Evolutionary conservation across 2,888 invertebrate genomes (phyloP).

Genomic region (Parascotia fuliginaria): DNA sequence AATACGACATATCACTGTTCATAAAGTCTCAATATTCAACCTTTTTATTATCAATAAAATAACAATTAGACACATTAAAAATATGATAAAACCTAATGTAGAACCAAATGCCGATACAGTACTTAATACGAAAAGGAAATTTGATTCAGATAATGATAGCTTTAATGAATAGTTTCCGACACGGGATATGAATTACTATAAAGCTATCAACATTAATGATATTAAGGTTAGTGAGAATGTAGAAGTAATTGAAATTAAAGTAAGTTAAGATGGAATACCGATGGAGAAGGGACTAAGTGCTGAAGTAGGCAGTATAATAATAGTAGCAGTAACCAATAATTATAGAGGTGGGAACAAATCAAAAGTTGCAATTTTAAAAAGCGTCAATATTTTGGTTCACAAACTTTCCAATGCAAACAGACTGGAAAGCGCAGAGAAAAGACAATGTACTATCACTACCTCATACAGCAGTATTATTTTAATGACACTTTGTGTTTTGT

Average conservation of each 20-base stretch:
- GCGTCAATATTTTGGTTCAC: too few relatives aligned
- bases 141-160: slow-evolving; percentile 39
- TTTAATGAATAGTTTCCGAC: slow-evolving; percentile 27
- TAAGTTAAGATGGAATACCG: slow-evolving; percentile 18
- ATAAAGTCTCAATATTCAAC: slow-evolving; percentile 16
- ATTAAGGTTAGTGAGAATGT: slow-evolving; percentile 35
- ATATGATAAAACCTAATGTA: slow-evolving; percentile 33
- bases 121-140: slow-evolving; percentile 34
- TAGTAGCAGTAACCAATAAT: slow-evolving; percentile 2
- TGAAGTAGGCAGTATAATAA: neutral
- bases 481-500: too few relatives aligned
- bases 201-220: slow-evolving; percentile 23
- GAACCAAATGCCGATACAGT: slow-evolving; percentile 28
- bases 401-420: too few relatives aligned
- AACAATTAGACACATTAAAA: slow-evolving; percentile 43
- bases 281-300: neutral
- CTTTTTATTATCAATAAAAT: slow-evolving; percentile 35
- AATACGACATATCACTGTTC: slow-evolving; percentile 13
- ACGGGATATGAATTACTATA: slow-evolving; percentile 14
- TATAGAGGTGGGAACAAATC: slow-evolving; percentile 1
- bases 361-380: too few relatives aligned
- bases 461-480: too few relatives aligned
- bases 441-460: too few relatives aligned
- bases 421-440: too few relatives aligned
- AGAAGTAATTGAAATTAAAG: too few relatives aligned